phyloP scores from a whole-genome alignment of 2,797 vertebrate genomes.

The Rhinophrynus dorsalis region DNA sequence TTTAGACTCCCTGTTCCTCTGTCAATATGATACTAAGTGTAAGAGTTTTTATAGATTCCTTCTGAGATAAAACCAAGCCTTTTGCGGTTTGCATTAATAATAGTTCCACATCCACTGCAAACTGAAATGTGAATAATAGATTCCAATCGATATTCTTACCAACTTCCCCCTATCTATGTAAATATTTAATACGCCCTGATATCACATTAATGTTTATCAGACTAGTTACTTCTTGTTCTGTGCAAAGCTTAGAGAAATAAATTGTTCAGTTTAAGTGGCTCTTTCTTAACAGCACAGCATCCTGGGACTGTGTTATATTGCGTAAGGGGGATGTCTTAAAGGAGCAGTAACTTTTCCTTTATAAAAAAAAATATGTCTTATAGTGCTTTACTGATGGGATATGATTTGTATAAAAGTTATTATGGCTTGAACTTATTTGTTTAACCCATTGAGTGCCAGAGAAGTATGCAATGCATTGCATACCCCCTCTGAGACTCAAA shows the following conservation, averaged over 20 bases:
- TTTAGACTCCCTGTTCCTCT: neutral
- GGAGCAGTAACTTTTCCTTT: too few relatives aligned
- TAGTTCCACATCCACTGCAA: constrained; percentile 12
- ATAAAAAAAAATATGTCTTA: too few relatives aligned
- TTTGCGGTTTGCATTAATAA: constrained; percentile 2
- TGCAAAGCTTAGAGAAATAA: neutral
- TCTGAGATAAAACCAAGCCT: neutral
- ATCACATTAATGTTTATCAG: constrained; percentile 12
- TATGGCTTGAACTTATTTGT: too few relatives aligned
- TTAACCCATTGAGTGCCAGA: too few relatives aligned
- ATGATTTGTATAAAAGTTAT: too few relatives aligned
- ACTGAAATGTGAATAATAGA: constrained; percentile 37
- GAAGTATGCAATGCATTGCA: too few relatives aligned
- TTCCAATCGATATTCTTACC: constrained; percentile 29
- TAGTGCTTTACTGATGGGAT: too few relatives aligned
- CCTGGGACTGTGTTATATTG: neutral
- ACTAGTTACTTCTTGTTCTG: neutral
- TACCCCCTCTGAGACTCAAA: too few relatives aligned
- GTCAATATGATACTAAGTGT: neutral
- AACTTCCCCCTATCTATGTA: neutral
- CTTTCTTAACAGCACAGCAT: neutral
- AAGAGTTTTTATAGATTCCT: neutral
- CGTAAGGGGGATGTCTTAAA: too few relatives aligned
- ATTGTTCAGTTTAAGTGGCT: neutral
- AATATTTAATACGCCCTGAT: constrained; percentile 35